These are phyloP conservation scores for Calliphora vicina DNA, from an alignment of 1,140 invertebrate genomes.

Conservation along the genomic window DNA sequence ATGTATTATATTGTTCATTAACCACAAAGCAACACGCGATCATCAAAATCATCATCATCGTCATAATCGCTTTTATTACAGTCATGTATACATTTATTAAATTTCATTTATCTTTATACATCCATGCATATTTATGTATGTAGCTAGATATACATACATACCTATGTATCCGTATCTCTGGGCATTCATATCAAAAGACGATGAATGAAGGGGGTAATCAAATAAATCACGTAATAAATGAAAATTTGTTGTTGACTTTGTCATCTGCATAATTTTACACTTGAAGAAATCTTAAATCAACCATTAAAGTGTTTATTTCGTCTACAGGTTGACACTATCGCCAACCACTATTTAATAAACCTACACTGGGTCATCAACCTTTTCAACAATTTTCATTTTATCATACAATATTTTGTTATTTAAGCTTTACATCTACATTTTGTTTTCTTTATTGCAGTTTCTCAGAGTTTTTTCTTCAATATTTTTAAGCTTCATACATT, in stretches of 20 bases:
- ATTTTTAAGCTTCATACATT: background rate
- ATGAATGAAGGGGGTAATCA: background rate
- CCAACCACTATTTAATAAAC: background rate
- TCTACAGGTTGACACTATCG: background rate
- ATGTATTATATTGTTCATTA: background rate
- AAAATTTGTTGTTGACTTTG: slow-evolving; percentile 4
- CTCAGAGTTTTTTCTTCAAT: background rate
- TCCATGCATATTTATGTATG: background rate
- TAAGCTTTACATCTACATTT: background rate
- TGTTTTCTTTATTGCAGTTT: background rate
- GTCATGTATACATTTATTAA: too few relatives aligned
- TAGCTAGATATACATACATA: too few relatives aligned
- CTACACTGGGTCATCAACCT: background rate
- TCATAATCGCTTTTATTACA: background rate
- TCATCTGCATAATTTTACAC: slow-evolving; percentile 19
- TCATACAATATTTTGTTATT: background rate
- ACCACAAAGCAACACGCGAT: background rate
- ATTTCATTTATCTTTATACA: background rate
- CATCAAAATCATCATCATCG: background rate
- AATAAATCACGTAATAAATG: slow-evolving; percentile 29
- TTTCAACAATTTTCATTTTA: background rate
- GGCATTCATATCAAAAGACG: background rate
- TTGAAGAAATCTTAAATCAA: slow-evolving; percentile 25
- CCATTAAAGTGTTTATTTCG: slow-evolving; percentile 18
- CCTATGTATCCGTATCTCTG: too few relatives aligned